These are phyloP conservation scores for Gymnopithys bicolor DNA, from an alignment of 2,797 vertebrate species.

Conservation along the genomic window DNA sequence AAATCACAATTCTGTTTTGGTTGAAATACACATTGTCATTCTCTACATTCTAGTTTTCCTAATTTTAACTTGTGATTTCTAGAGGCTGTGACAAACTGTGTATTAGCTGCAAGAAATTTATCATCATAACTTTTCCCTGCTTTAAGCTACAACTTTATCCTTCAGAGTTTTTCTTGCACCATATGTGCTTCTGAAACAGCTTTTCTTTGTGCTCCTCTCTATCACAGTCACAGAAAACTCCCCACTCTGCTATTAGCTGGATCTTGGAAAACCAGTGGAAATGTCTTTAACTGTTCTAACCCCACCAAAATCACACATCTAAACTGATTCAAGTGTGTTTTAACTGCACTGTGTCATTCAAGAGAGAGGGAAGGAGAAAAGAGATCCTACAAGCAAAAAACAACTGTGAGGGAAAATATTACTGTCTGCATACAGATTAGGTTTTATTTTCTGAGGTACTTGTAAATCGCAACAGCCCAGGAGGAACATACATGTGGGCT, in stretches of 20 bases:
- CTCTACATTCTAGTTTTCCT: slow-evolving; percentile 27
- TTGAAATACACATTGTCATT: neutral
- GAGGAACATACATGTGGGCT: neutral
- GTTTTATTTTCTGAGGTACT: neutral
- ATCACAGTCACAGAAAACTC: neutral
- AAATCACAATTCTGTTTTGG: slow-evolving; percentile 7
- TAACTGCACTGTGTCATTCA: neutral
- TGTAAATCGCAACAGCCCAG: neutral
- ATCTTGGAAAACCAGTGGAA: neutral
- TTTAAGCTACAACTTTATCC: neutral
- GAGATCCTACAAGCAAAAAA: neutral
- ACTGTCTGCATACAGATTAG: neutral
- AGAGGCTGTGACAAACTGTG: neutral
- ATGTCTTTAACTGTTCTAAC: neutral
- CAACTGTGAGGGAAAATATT: neutral
- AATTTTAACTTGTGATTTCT: slow-evolving; percentile 43
- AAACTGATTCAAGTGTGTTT: neutral
- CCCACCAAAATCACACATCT: neutral
- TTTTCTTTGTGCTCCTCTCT: neutral
- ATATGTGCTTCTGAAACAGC: neutral
- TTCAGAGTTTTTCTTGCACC: neutral
- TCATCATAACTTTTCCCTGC: neutral
- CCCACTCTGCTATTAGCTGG: neutral
- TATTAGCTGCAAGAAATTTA: slow-evolving; percentile 37
- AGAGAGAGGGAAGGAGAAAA: neutral